phyloP scores from a whole-genome alignment of 1,140 invertebrate species.

The Drosophila simulans region DNA sequence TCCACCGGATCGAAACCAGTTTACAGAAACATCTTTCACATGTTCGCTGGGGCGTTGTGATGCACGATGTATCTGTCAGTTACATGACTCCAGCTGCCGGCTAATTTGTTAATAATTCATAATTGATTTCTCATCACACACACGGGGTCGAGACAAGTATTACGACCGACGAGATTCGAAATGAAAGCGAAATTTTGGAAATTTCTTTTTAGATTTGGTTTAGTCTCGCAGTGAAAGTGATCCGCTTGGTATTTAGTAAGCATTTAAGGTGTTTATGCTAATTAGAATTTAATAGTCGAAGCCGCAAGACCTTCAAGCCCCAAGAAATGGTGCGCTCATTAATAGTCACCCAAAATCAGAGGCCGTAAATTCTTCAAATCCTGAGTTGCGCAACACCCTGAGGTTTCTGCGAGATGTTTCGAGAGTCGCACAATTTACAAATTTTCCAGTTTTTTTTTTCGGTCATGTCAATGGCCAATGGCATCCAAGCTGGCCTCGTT shows the following conservation, averaged over 20 bases:
- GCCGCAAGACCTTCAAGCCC: conserved; percentile 32
- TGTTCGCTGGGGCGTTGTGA: conserved; percentile 48
- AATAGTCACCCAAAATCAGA: conserved; percentile 55
- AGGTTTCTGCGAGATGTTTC: conserved; percentile 48
- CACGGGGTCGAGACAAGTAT: conserved; percentile 11
- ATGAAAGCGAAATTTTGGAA: conserved; percentile 75
- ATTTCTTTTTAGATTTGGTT: conserved; percentile 63
- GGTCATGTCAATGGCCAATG: conserved; percentile 72
- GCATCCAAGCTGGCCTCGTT: conserved; percentile 66
- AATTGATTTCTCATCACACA: conserved; percentile 79
- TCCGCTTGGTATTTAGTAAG: conserved; percentile 58
- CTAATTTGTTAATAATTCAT: conserved; percentile 82
- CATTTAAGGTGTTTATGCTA: conserved; percentile 68
- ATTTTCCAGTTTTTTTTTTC: conserved; percentile 26
- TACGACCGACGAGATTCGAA: conserved; percentile 49
- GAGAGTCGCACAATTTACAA: conserved; percentile 31
- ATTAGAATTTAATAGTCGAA: conserved; percentile 72
- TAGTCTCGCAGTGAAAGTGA: conserved; percentile 74
- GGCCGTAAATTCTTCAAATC: conserved; percentile 69
- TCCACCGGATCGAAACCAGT: conserved; percentile 50
- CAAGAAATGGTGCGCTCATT: conserved; percentile 39
- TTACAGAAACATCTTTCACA: conserved; percentile 49
- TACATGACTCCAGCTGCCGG: conserved; percentile 58
- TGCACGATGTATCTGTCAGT: conserved; percentile 68
- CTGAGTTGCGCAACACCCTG: conserved; percentile 63